phyloP scores from a whole-genome alignment of 2,888 invertebrate genomes.

The Pyrgus malvae region DNA sequence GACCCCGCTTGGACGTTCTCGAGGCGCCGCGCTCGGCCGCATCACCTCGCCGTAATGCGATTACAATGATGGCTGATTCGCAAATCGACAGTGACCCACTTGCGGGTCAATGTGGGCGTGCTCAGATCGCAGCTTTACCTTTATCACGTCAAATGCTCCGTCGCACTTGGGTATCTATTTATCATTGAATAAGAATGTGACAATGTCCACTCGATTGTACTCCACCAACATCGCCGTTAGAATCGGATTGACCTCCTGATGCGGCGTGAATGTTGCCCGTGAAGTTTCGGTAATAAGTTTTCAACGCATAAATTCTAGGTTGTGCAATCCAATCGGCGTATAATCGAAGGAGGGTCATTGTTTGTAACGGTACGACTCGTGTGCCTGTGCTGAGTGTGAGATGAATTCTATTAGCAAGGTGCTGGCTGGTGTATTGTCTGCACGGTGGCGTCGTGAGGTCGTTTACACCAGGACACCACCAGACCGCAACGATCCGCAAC shows the following conservation, averaged over 20 bases:
- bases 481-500: constrained; percentile 25
- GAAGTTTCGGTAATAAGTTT: constrained; percentile 51
- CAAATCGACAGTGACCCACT: constrained; percentile 65
- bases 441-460: constrained; percentile 43
- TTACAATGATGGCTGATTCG: constrained; percentile 55
- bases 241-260: constrained; percentile 3
- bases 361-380: constrained; percentile 63
- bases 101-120: constrained; percentile 33
- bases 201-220: not conserved
- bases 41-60: constrained; percentile 49
- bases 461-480: constrained; percentile 43
- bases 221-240: constrained; percentile 2
- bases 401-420: constrained; percentile 67
- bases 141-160: not conserved
- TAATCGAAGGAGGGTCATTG: constrained; percentile 63
- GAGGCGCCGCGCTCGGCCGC: constrained; percentile 34
- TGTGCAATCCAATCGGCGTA: constrained; percentile 57
- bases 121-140: constrained; percentile 4
- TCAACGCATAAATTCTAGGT: constrained; percentile 47
- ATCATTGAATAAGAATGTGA: constrained; percentile 9
- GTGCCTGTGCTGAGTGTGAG: constrained; percentile 56
- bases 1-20: constrained; percentile 28
- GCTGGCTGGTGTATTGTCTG: constrained; percentile 38
- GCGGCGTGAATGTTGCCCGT: constrained; percentile 8
- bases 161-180: constrained; percentile 32